Conservation (phyloP, 2,113 vertebrate genomes). For the Scophthalmus maximus region DNA sequence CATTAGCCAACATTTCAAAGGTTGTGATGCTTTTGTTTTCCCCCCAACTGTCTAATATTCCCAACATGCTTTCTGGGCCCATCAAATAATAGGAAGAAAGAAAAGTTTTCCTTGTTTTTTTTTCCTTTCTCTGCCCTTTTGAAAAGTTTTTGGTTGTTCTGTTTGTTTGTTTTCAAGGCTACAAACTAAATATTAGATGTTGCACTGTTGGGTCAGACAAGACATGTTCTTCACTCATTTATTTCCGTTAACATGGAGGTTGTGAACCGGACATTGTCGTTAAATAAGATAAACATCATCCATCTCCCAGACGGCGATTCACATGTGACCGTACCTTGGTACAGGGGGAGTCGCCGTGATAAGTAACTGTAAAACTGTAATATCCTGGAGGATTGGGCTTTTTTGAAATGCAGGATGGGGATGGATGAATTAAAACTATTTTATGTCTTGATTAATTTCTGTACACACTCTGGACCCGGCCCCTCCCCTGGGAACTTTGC, state of each 20-base stretch:
- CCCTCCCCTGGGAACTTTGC: neutral
- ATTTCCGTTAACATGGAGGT: neutral
- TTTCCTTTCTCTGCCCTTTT: too few relatives aligned
- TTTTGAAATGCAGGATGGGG: neutral
- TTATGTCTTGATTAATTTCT: neutral
- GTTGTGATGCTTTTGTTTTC: too few relatives aligned
- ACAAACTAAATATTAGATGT: too few relatives aligned
- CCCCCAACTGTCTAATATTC: too few relatives aligned
- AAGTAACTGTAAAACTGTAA: neutral
- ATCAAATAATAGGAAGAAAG: too few relatives aligned
- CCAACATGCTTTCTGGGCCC: too few relatives aligned
- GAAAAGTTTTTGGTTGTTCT: too few relatives aligned
- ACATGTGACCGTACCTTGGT: neutral
- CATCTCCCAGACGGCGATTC: neutral
- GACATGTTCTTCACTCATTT: neutral
- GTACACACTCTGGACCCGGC: neutral
- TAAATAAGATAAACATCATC: neutral
- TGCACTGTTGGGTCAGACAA: too few relatives aligned
- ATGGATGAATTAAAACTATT: neutral
- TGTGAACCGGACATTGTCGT: too few relatives aligned
- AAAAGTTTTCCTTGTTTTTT: too few relatives aligned
- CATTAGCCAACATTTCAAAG: too few relatives aligned
- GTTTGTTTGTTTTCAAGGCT: too few relatives aligned
- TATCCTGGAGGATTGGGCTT: slow-evolving; percentile 28
- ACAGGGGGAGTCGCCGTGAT: neutral